Evolutionary conservation across 2,113 vertebrate species (phyloP).

Genomic region (Engraulis encrasicolus): DNA sequence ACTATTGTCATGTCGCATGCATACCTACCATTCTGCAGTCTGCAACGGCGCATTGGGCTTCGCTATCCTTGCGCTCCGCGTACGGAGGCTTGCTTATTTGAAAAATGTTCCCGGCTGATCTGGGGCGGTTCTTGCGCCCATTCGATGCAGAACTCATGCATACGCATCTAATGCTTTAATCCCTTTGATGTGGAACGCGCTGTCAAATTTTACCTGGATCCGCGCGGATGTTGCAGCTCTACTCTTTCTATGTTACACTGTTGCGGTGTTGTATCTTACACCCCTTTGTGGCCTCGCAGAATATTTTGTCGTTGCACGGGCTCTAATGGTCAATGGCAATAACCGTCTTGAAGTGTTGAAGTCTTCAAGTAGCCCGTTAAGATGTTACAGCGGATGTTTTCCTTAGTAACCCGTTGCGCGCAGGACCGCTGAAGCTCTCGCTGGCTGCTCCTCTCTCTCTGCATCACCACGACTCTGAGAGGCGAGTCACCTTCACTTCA

Average conservation of each 20-base stretch:
- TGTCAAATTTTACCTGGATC: conserved; percentile 14
- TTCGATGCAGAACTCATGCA: conserved; percentile 98
- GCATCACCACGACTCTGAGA: conserved; percentile 79
- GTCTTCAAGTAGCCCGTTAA: not conserved
- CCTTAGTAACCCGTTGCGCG: conserved; percentile 74
- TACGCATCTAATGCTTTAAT: conserved; percentile 86
- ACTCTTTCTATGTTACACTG: conserved; percentile 45
- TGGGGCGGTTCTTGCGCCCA: conserved; percentile 97
- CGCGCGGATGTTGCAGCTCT: conserved; percentile 37
- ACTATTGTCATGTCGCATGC: conserved; percentile 55
- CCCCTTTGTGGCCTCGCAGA: no score
- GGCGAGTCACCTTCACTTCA: conserved; percentile 81
- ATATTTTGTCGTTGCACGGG: no score
- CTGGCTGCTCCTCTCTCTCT: conserved; percentile 76
- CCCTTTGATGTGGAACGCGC: conserved; percentile 64
- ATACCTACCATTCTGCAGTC: conserved; percentile 97
- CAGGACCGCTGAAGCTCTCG: conserved; percentile 66
- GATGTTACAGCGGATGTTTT: conserved; percentile 58
- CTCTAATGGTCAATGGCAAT: no score
- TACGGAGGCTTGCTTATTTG: conserved; percentile 88
- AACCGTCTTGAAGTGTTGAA: no score
- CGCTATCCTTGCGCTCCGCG: conserved; percentile 86
- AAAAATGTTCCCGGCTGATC: conserved; percentile 87
- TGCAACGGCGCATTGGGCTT: conserved; percentile 85
- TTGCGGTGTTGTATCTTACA: not conserved